Percentiles rank a stretch among this genome's conserved stretches.
These are phyloP conservation scores for Aphidius gifuensis DNA, from an alignment of 1,140 invertebrate genomes.

Conservation along the genomic window DNA sequence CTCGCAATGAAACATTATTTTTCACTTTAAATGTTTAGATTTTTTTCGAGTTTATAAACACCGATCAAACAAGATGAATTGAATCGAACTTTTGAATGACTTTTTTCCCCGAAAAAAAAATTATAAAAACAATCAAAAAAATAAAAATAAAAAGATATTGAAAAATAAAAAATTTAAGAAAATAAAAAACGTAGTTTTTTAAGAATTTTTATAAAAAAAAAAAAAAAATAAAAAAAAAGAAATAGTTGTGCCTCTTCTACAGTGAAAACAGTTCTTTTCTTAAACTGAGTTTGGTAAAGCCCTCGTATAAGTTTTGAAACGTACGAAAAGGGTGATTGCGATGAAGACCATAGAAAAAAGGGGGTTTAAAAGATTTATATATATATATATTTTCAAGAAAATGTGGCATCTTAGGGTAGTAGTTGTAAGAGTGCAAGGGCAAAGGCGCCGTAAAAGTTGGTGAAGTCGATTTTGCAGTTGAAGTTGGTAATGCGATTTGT, in stretches of 20 bases:
- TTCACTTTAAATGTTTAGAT: no score
- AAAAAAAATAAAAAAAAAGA: no score
- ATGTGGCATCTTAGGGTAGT: constrained; percentile 3
- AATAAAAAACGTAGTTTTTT: no score
- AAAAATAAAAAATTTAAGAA: no score
- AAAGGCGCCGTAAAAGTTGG: constrained; percentile 53
- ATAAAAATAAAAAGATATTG: no score
- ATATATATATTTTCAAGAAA: background rate
- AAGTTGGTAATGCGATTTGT: constrained; percentile 56
- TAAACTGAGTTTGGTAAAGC: constrained; percentile 55
- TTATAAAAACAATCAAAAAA: no score
- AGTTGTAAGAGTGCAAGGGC: constrained; percentile 31
- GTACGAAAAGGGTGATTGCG: constrained; percentile 37
- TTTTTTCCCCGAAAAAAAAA: no score
- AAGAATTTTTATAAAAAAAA: no score
- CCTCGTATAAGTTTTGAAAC: constrained; percentile 50
- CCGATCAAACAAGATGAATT: no score
- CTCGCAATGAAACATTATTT: no score
- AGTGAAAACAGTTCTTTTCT: constrained; percentile 51
- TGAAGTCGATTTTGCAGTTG: constrained; percentile 56
- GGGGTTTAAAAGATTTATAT: constrained; percentile 2
- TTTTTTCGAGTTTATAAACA: no score
- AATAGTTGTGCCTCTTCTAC: constrained; percentile 10
- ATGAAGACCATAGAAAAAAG: constrained; percentile 30
- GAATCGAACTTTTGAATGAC: no score